phyloP scores from a whole-genome alignment of 1,140 invertebrate species.

The Brachionus asplanchnoidis region DNA sequence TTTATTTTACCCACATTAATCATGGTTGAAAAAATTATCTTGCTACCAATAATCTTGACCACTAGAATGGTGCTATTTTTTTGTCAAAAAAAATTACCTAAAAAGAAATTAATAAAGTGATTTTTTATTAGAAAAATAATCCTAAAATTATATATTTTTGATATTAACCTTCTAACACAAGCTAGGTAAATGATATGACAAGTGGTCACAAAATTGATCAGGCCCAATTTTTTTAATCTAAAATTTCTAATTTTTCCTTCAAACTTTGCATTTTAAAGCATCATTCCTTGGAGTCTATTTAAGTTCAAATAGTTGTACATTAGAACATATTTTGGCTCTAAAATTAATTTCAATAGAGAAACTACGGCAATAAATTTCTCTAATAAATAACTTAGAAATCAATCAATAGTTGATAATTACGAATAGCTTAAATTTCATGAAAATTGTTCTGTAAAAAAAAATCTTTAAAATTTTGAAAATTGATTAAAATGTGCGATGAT shows the following conservation, averaged over 20 bases:
- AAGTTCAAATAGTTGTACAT: neutral
- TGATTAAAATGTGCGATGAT: conserved; percentile 69
- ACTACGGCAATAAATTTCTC: conserved; percentile 16
- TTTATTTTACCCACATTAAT: too few relatives aligned
- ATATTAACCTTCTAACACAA: too few relatives aligned
- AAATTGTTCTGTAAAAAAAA: neutral
- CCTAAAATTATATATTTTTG: too few relatives aligned
- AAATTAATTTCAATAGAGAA: neutral
- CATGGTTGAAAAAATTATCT: too few relatives aligned
- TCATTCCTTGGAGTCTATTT: neutral
- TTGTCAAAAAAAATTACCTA: too few relatives aligned
- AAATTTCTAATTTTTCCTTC: neutral
- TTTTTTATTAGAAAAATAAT: too few relatives aligned
- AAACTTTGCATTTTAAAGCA: neutral
- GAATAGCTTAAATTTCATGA: neutral
- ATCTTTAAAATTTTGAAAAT: neutral
- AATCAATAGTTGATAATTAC: neutral
- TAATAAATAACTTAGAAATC: neutral
- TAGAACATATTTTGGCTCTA: neutral
- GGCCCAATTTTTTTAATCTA: too few relatives aligned
- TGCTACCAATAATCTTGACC: too few relatives aligned
- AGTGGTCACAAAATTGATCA: too few relatives aligned
- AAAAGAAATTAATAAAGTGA: too few relatives aligned
- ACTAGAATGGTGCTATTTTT: too few relatives aligned
- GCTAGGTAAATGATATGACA: too few relatives aligned